These are phyloP conservation scores for Campoletis sonorensis DNA, from an alignment of 1,140 invertebrate genomes.

Conservation along the genomic window DNA sequence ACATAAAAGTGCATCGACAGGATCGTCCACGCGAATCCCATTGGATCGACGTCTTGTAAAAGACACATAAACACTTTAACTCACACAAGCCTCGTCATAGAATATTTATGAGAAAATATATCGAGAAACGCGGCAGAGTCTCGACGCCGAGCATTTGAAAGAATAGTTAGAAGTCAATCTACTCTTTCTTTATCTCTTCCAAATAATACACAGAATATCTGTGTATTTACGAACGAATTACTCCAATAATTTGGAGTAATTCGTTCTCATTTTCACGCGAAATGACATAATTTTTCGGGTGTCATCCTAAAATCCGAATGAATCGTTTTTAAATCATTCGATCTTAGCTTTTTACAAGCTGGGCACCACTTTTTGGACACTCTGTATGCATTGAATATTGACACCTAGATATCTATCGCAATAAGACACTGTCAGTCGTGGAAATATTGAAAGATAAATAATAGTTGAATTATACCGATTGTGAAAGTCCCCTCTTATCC, in stretches of 20 bases:
- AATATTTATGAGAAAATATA: too few species aligned
- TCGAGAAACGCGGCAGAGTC: too few species aligned
- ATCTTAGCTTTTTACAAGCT: neutral
- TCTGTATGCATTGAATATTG: neutral
- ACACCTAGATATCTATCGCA: constrained; percentile 13
- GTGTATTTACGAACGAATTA: too few species aligned
- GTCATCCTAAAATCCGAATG: too few species aligned
- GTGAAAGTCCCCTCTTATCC: neutral
- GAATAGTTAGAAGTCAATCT: too few species aligned
- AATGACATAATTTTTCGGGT: too few species aligned
- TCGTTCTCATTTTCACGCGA: too few species aligned
- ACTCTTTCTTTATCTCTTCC: too few species aligned
- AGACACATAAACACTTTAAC: neutral
- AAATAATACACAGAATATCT: too few species aligned
- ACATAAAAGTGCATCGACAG: neutral
- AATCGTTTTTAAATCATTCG: too few species aligned
- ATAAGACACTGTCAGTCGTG: constrained; percentile 14
- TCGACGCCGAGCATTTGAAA: too few species aligned
- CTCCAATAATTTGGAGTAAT: too few species aligned
- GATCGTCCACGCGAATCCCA: neutral
- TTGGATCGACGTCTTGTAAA: neutral
- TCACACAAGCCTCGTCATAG: neutral
- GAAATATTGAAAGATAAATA: constrained; percentile 50
- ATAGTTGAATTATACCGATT: constrained; percentile 48
- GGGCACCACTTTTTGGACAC: neutral